Base-by-base conservation (phyloP, 2,113 vertebrate species). In the Labeo rohita region DNA sequence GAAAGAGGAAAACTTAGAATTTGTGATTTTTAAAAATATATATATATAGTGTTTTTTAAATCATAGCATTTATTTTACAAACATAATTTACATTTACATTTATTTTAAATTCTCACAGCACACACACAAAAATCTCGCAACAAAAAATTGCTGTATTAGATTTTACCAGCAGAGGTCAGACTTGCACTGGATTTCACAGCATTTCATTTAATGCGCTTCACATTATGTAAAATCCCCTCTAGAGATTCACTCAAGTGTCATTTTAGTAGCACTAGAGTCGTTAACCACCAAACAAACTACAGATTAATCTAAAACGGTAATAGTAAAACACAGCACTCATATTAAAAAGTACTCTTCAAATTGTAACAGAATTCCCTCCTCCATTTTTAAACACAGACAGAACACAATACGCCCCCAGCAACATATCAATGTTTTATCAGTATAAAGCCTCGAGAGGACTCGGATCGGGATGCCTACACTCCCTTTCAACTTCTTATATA, bases 91-190 rank as follows among this genome's bases (percentile, higher is more conserved):
- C 28, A 28, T 28, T 28, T 28, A 28, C 28, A 28, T 28, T 28
- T 28, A 28, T 28, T 28, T 28, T 28, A 28, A 2, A 28, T 70
- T 18, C 6, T 39, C 13, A 70, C 15, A 70, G 15, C 34, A 39
- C 61, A 56, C 15, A 70, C 28, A 63, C 39, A 18, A 18, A n/a
- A 47, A 45, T 47, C 9, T n/a, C 16, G 36, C 34, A 70, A 70
- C 8, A 70, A 70, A 13, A 13, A 45, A 5, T 21, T 72, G 79
- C 54, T 73, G 52, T 83, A 18, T 66, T 28, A 21, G 5, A 3
- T 12, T 68, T 1, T 16, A 80, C 81, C 88, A 86, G 82, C 13
- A 89, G 88, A 89, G 76, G 88, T 47, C 88, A 84, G 76, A 8
- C 68, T 76, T 84, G 56, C 36, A 84, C 75, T 54, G 73, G 16